Conservation (phyloP, 1,140 invertebrate species). For the Meloidogyne chitwoodi region DNA sequence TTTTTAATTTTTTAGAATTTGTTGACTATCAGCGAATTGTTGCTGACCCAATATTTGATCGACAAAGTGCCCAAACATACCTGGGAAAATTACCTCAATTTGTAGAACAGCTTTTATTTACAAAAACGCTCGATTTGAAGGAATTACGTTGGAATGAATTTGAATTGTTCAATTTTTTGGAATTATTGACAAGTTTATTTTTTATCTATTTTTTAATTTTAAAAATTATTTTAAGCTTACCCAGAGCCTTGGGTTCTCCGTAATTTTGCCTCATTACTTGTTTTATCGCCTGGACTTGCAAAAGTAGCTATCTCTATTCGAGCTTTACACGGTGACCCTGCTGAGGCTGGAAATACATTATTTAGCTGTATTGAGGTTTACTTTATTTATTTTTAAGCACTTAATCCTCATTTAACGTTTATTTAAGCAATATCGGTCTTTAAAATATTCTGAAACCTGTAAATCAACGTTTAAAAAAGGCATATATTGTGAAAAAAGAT, state of each 20-base stretch:
- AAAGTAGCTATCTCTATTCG: conserved; percentile 19
- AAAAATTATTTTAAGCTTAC: conserved; percentile 23
- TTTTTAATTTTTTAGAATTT: conserved; percentile 22
- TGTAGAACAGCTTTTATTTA: conserved; percentile 11
- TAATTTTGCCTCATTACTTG: conserved; percentile 29
- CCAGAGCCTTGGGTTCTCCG: conserved; percentile 29
- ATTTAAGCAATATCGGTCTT: too few relatives aligned
- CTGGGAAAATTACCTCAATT: conserved; percentile 21
- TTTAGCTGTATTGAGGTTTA: conserved; percentile 30
- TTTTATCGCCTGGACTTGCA: conserved; percentile 15
- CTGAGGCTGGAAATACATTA: conserved; percentile 23
- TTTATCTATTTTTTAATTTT: not conserved
- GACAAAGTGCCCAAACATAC: conserved; percentile 6
- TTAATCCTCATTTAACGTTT: too few relatives aligned
- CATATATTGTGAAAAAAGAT: too few relatives aligned
- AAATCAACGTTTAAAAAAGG: too few relatives aligned
- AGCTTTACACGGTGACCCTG: conserved; percentile 6
- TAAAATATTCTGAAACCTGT: too few relatives aligned
- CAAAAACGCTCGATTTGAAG: not conserved
- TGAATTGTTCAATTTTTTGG: conserved; percentile 25
- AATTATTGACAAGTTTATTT: conserved; percentile 25
- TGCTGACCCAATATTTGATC: conserved; percentile 14
- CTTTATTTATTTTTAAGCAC: not conserved
- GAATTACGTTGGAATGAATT: conserved; percentile 27
- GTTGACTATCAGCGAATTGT: conserved; percentile 15